Base-by-base conservation (phyloP, 2,888 invertebrate genomes). In the Acrocyrtus sp. region DNA sequence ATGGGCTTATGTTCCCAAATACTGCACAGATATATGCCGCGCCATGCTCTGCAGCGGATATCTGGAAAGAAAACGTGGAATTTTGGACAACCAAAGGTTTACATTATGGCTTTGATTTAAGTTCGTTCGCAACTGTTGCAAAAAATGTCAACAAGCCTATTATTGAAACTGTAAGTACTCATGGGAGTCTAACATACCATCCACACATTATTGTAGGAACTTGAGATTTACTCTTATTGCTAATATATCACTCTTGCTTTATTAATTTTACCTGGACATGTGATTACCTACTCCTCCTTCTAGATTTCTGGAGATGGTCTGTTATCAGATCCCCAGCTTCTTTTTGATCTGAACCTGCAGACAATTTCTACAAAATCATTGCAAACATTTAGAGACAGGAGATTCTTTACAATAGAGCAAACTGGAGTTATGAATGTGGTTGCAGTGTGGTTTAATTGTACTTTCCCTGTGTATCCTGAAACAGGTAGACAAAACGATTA, bases 381-480 rank as follows among this genome's bases (percentile, higher is more conserved):
- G 24, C 84, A 90, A 78, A 83, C 84, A 21, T 88, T 91, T 73
- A 86, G 85, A 50, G 86, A 89, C 62, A 87, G 89, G 77, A 88
- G 90, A 83, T 88, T 92, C 75, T 86, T 83, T 6, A 88, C 88
- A 63, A 86, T 78, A 12, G 82, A 84, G 50, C 88, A 87, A 83
- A 82, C 85, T 34, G 92, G 91, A 0, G 85, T 85, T n/a, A 84
- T 83, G 69, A 83, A 85, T 68, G 85, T 84, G 15, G 84, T 94
- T 58, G 92, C 92, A 82, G 84, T 94, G 54, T 94, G 94, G 94
- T 95, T 94, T 83, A 89, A 89, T 12, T 91, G 92, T 78, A 85
- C 86, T 54, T 94, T 95, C 84, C 91, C 92, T 3, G 63, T 45
- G 0, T 62, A 51, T 0, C 70, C 70, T 34, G 50, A 54, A 1